Conservation (phyloP, 92 coral and sea anemone species). For the Porites cylindrica region DNA sequence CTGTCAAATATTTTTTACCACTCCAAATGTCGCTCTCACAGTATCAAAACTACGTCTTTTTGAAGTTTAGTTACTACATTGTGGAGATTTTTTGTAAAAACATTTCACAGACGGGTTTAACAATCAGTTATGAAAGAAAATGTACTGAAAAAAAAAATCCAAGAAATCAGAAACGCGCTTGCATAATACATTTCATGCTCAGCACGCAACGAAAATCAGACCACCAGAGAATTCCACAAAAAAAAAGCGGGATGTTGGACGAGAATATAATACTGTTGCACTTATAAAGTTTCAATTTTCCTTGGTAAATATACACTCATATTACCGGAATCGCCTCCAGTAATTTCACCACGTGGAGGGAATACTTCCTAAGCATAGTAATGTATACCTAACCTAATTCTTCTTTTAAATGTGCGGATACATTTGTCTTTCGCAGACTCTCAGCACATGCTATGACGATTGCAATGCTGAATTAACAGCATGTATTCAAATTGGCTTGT, state of each 20-base stretch:
- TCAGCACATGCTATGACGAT: background rate
- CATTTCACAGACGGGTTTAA: background rate
- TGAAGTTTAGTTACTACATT: conserved; percentile 19
- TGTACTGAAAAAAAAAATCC: background rate
- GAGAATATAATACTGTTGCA: background rate
- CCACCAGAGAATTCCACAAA: background rate
- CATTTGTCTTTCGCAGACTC: background rate
- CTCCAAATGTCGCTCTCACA: conserved; percentile 1
- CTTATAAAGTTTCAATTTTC: background rate
- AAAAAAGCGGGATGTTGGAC: background rate
- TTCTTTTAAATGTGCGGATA: background rate
- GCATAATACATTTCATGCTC: background rate
- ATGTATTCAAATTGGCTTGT: background rate
- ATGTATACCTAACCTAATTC: background rate
- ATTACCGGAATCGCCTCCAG: background rate
- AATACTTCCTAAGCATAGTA: background rate
- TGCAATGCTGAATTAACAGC: background rate
- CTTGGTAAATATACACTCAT: background rate
- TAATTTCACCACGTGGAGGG: background rate
- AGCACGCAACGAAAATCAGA: background rate
- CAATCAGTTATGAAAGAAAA: background rate
- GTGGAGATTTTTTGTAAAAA: background rate
- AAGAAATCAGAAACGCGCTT: background rate
- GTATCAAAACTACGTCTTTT: conserved; percentile 36
- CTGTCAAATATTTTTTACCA: background rate